These are phyloP conservation scores for Alviniconcha marisindica DNA, from an alignment of 1,140 invertebrate species.

Conservation along the genomic window DNA sequence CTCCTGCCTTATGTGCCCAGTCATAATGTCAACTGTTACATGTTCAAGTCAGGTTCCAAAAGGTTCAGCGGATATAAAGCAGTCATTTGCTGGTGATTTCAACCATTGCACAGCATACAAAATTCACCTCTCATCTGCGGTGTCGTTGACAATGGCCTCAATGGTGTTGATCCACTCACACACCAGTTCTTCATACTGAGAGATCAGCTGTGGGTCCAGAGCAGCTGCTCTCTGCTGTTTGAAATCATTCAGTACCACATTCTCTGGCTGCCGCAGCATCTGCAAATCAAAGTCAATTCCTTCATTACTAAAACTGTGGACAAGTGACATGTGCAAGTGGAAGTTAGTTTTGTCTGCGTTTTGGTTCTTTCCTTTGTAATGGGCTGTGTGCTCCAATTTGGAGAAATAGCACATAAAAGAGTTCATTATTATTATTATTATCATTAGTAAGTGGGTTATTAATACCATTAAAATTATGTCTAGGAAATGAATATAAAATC, in stretches of 20 bases:
- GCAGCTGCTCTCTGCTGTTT: slow-evolving; percentile 73
- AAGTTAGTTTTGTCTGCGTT: background rate
- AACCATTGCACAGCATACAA: too few species aligned
- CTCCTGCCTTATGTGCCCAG: too few species aligned
- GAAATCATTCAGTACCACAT: slow-evolving; percentile 73
- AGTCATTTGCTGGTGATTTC: too few species aligned
- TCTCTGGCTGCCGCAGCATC: slow-evolving; percentile 74
- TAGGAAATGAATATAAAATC: too few species aligned
- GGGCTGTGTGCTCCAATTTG: too few species aligned
- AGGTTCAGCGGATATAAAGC: too few species aligned
- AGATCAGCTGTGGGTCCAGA: slow-evolving; percentile 69
- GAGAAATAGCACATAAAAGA: too few species aligned
- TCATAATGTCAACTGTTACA: too few species aligned
- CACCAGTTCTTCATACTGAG: slow-evolving; percentile 74
- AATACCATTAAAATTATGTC: background rate
- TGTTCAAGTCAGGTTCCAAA: too few species aligned
- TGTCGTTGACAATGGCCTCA: slow-evolving; percentile 72
- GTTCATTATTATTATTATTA: too few species aligned
- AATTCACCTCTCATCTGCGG: slow-evolving; percentile 73
- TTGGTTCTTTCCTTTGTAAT: background rate
- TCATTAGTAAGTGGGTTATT: too few species aligned
- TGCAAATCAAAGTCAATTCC: slow-evolving; percentile 40
- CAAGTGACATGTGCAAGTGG: background rate
- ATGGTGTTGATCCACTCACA: slow-evolving; percentile 76
- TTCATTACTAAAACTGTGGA: background rate